Evolutionary conservation across 64 coral and sea anemone genomes (phyloP).

Genomic region (Anthopleura sola): DNA sequence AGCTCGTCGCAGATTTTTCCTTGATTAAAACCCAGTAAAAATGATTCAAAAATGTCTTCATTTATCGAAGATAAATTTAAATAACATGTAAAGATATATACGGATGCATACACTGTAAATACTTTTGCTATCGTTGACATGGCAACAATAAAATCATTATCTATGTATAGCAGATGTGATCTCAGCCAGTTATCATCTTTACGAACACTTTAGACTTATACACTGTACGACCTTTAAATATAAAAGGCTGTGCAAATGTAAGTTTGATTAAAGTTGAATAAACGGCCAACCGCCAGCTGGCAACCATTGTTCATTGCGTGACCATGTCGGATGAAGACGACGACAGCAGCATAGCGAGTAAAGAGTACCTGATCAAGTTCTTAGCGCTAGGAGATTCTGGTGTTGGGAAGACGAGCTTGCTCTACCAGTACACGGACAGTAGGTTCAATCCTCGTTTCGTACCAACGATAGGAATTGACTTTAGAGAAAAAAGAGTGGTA

Average conservation of each 20-base stretch:
- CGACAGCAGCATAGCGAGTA: neutral
- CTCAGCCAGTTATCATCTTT: neutral
- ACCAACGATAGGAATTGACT: constrained; percentile 90
- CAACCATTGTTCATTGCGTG: neutral
- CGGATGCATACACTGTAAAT: neutral
- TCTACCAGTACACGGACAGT: constrained; percentile 80
- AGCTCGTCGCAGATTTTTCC: neutral
- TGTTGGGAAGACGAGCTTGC: constrained; percentile 84
- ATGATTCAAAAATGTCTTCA: no score
- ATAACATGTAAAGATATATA: neutral
- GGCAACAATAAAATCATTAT: neutral
- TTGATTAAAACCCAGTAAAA: neutral
- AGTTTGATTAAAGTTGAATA: neutral
- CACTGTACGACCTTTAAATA: neutral
- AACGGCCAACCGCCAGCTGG: no score
- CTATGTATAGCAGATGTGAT: neutral
- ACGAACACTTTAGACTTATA: neutral
- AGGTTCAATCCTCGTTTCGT: constrained; percentile 87
- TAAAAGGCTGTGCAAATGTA: neutral
- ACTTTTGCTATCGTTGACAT: neutral
- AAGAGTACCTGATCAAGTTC: constrained; percentile 86
- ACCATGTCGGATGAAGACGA: constrained; percentile 40
- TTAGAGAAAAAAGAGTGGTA: constrained; percentile 87
- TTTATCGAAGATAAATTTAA: no score
- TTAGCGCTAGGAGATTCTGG: constrained; percentile 86